These are phyloP conservation scores for Aeoliscus strigatus DNA, from an alignment of 2,797 vertebrate genomes.

Conservation along the genomic window DNA sequence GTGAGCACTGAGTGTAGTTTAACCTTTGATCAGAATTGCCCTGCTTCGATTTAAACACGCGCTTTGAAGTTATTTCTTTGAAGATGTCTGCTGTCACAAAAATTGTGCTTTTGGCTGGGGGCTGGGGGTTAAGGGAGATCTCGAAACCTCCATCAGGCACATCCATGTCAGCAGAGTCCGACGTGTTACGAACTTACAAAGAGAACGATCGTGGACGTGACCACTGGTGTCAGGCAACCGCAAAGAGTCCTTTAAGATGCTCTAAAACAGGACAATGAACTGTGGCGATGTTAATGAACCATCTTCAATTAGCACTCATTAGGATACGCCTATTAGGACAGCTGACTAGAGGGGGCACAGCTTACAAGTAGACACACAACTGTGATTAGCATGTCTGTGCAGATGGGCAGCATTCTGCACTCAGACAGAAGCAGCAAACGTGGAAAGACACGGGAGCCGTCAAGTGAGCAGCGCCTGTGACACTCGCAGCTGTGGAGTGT, in stretches of 20 bases:
- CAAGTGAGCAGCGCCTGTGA: slow-evolving; percentile 32
- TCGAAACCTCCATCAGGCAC: slow-evolving; percentile 23
- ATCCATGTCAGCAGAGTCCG: slow-evolving; percentile 17
- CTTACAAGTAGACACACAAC: slow-evolving; percentile 52
- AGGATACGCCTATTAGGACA: slow-evolving; percentile 68
- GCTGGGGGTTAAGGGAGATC: not conserved
- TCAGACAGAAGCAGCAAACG: slow-evolving; percentile 51
- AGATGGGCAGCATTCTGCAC: slow-evolving; percentile 48
- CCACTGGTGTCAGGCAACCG: slow-evolving; percentile 19
- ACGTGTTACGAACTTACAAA: slow-evolving; percentile 13
- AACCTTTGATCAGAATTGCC: slow-evolving; percentile 71
- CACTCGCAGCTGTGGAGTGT: slow-evolving; percentile 34
- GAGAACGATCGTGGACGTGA: slow-evolving; percentile 19
- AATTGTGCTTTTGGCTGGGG: slow-evolving; percentile 32
- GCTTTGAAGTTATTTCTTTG: slow-evolving; percentile 67
- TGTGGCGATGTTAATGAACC: slow-evolving; percentile 60
- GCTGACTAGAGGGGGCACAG: slow-evolving; percentile 59
- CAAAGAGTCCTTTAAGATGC: slow-evolving; percentile 53
- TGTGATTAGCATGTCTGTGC: slow-evolving; percentile 50
- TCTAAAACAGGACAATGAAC: slow-evolving; percentile 57
- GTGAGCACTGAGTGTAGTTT: slow-evolving; percentile 54
- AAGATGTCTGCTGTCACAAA: slow-evolving; percentile 56
- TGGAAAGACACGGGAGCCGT: slow-evolving; percentile 30
- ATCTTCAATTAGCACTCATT: slow-evolving; percentile 73
- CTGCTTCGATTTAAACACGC: slow-evolving; percentile 59